Percentiles rank a stretch among this genome's conserved stretches.
Conservation (phyloP, 2,113 vertebrate species). For the Anoplopoma fimbria region DNA sequence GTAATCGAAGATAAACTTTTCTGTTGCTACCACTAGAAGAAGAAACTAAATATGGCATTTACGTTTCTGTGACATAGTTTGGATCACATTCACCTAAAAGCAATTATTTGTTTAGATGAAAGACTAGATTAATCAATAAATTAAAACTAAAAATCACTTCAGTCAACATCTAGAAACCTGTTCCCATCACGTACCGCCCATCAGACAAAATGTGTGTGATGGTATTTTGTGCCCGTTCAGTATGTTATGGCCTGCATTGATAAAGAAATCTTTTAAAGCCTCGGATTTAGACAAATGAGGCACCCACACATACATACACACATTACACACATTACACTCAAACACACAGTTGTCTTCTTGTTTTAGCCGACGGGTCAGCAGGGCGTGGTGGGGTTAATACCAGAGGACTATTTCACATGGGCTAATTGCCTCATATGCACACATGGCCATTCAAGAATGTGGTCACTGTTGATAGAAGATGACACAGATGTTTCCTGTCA, state of each 20-base stretch:
- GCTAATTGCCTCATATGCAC: slow-evolving; percentile 48
- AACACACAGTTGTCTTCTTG: slow-evolving; percentile 26
- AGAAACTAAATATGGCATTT: too few relatives aligned
- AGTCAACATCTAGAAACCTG: neutral
- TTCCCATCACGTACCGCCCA: neutral
- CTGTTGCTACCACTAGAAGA: too few relatives aligned
- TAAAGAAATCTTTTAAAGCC: slow-evolving; percentile 22
- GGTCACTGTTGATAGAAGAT: neutral
- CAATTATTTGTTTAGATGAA: neutral
- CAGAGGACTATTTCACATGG: slow-evolving; percentile 38
- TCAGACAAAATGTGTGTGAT: neutral
- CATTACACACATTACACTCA: neutral
- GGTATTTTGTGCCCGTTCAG: neutral
- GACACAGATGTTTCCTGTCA: neutral
- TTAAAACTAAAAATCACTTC: neutral
- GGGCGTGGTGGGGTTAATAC: slow-evolving; percentile 40
- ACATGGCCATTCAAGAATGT: slow-evolving; percentile 4
- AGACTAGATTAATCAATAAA: neutral
- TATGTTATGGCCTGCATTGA: neutral
- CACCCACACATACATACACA: neutral
- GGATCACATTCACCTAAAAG: too few relatives aligned
- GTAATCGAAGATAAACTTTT: too few relatives aligned
- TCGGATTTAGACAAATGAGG: slow-evolving; percentile 17
- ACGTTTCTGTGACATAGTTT: too few relatives aligned
- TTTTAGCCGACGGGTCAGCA: slow-evolving; percentile 26